Percentiles rank a stretch among this genome's conserved stretches.
Conservation (phyloP, 2,113 vertebrate species). For the Geococcyx californianus region DNA sequence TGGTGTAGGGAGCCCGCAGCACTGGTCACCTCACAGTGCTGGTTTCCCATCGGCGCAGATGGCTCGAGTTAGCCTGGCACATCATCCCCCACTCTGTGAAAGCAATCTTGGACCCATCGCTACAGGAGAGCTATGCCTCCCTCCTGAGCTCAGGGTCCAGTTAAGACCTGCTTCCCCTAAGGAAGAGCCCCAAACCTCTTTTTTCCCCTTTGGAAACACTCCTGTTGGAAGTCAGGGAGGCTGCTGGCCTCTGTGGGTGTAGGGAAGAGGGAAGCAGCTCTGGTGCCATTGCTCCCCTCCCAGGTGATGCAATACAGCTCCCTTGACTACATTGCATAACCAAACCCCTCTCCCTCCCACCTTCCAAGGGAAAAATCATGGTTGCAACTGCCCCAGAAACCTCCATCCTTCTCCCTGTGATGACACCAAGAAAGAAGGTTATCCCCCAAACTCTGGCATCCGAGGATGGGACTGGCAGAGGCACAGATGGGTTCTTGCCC, state of each 20-base stretch:
- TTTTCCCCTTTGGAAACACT: background rate
- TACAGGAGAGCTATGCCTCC: background rate
- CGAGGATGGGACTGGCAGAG: accelerated
- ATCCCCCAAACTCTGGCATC: accelerated
- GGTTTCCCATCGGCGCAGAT: background rate
- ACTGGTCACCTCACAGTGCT: accelerated
- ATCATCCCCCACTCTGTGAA: background rate
- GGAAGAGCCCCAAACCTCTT: background rate
- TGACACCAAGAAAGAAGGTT: background rate
- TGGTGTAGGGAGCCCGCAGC: accelerated
- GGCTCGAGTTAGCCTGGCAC: background rate
- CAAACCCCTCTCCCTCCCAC: background rate
- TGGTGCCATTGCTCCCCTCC: background rate
- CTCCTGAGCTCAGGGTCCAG: background rate
- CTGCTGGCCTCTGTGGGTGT: background rate
- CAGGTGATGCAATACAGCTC: background rate
- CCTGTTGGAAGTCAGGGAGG: background rate
- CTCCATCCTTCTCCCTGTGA: background rate
- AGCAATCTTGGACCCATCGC: background rate
- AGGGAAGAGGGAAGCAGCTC: background rate
- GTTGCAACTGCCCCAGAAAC: background rate
- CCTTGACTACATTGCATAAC: background rate
- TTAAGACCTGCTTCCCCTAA: background rate
- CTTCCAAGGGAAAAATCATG: background rate
- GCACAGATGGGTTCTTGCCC: background rate